Percentiles rank a stretch among this genome's conserved stretches.
phyloP scores from a whole-genome alignment of 2,797 vertebrate species.

The Mormyrus hasselquistii region DNA sequence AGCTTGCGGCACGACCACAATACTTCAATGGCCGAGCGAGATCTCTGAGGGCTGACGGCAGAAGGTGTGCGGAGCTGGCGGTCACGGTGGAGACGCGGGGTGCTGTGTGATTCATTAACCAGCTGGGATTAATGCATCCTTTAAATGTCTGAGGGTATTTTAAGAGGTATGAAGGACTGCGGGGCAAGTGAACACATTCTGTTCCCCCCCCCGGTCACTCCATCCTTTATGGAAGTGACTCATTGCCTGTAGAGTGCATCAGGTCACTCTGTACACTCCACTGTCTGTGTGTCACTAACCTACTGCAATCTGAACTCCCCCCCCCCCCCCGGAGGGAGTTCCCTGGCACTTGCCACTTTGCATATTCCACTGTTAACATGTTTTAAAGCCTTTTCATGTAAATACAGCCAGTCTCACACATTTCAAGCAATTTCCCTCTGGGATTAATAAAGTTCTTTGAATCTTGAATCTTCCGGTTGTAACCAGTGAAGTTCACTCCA shows the following conservation, averaged over 20 bases:
- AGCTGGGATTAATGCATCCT: not conserved
- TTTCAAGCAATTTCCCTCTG: not conserved
- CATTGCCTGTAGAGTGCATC: not conserved
- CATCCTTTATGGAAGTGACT: not conserved
- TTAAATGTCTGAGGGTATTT: not conserved
- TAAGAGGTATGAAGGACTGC: not conserved
- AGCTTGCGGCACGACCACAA: not conserved
- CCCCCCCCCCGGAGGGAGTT: not conserved
- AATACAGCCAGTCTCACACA: not conserved
- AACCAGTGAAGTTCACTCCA: not conserved
- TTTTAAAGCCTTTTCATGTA: not conserved
- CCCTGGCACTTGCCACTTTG: not conserved
- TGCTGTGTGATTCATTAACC: constrained; percentile 15
- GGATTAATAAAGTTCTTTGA: too few relatives aligned
- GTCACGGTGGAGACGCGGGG: not conserved
- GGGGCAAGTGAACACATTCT: not conserved
- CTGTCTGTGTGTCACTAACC: not conserved
- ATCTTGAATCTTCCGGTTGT: not conserved
- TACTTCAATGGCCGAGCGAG: not conserved
- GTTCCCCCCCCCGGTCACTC: not conserved
- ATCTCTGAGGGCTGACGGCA: not conserved
- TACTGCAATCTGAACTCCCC: not conserved
- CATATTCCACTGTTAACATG: not conserved
- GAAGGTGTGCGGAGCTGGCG: not conserved
- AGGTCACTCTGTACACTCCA: not conserved